Percentiles rank a stretch among this genome's conserved stretches.
Conservation (phyloP, 2,797 vertebrate species). For the Diplodus puntazzo region DNA sequence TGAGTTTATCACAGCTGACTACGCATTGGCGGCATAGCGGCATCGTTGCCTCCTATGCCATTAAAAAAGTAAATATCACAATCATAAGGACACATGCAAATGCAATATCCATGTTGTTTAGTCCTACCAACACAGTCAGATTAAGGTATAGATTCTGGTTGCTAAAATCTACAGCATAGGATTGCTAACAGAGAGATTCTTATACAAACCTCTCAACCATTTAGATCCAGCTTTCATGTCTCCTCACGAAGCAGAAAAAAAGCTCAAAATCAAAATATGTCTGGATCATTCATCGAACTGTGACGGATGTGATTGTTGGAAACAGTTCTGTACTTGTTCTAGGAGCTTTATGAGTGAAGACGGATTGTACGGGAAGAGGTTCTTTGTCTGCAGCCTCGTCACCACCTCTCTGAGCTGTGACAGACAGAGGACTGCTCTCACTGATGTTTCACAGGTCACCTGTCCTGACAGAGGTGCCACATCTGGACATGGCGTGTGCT, state of each 20-base stretch:
- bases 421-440: conserved; percentile 83
- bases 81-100: too few relatives aligned
- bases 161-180: too few relatives aligned
- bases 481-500: background rate
- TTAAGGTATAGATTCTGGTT: too few relatives aligned
- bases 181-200: background rate
- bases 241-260: background rate
- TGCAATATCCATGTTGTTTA: too few relatives aligned
- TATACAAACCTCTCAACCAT: background rate
- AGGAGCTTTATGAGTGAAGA: conserved; percentile 90
- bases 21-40: too few relatives aligned
- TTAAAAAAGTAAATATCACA: too few relatives aligned
- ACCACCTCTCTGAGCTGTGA: conserved; percentile 86
- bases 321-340: conserved; percentile 66
- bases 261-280: too few relatives aligned
- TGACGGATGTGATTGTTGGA: background rate
- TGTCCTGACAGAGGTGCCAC: background rate
- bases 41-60: too few relatives aligned
- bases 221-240: background rate
- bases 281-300: background rate
- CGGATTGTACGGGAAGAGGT: conserved; percentile 95
- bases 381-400: conserved; percentile 86
- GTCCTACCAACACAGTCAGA: too few relatives aligned
- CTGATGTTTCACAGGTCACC: conserved; percentile 30
- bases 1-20: too few relatives aligned